A percentile compares a stretch with the other conserved stretches of the same genome.
Evolutionary conservation across 2,113 vertebrate species (phyloP).

Genomic region (Misgurnus anguillicaudatus): DNA sequence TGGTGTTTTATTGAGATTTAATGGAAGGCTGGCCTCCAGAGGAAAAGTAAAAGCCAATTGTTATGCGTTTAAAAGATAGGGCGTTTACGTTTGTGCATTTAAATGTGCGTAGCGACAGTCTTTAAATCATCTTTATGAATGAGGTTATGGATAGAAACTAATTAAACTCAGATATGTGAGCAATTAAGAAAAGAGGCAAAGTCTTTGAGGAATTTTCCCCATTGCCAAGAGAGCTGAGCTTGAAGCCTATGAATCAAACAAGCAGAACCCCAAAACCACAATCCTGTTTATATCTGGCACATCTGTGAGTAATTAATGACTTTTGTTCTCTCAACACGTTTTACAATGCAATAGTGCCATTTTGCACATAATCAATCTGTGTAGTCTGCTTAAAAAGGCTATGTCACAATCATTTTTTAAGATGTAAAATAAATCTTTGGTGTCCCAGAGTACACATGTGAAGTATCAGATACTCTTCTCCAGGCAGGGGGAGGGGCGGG

Average conservation of each 20-base stretch:
- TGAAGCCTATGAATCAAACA: not conserved
- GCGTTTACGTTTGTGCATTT: not conserved
- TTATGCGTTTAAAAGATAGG: not conserved
- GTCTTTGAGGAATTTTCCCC: not conserved
- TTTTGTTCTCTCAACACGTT: not conserved
- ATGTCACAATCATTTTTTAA: too few species aligned
- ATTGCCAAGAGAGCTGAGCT: not conserved
- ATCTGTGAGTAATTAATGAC: conserved; percentile 7
- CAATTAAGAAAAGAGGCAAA: not conserved
- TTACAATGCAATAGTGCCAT: not conserved
- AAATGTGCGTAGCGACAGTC: not conserved
- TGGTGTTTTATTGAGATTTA: conserved; percentile 19
- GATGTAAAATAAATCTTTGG: too few species aligned
- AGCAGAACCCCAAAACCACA: not conserved
- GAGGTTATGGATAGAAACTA: conserved; percentile 23
- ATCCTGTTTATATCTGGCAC: not conserved
- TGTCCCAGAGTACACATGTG: too few species aligned
- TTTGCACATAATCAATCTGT: not conserved
- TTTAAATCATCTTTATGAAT: conserved; percentile 21
- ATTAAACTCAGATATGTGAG: conserved; percentile 28
- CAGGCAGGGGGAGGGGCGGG: too few species aligned
- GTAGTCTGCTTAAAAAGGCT: not conserved
- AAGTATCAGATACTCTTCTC: too few species aligned
- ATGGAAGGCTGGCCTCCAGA: not conserved
- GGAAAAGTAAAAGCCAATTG: not conserved